Evolutionary conservation across 2,113 vertebrate species (phyloP).

Genomic region (Phalacrocorax aristotelis): DNA sequence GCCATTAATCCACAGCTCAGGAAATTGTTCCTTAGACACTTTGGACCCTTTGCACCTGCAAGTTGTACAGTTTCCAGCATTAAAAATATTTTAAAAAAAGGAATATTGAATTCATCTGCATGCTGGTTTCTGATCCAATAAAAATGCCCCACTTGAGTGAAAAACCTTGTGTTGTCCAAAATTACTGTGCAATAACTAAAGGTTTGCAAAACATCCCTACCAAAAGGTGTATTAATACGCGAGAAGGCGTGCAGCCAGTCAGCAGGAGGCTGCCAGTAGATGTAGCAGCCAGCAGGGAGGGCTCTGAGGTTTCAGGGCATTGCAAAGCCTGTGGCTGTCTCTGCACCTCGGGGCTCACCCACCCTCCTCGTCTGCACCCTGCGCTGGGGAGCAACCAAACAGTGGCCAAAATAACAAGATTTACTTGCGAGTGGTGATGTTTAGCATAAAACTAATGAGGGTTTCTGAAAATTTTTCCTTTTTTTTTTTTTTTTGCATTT

Average conservation of each 20-base stretch:
- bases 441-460: not conserved
- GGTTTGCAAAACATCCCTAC: not conserved
- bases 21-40: not conserved
- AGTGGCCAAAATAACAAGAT: not conserved
- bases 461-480: not conserved
- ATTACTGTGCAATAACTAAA: not conserved
- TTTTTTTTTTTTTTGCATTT: not conserved
- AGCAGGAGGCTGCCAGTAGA: not conserved
- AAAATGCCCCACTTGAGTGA: not conserved
- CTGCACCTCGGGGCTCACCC: not conserved
- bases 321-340: not conserved
- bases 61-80: not conserved
- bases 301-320: not conserved
- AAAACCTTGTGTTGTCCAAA: not conserved
- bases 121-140: constrained; percentile 9
- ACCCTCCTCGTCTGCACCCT: not conserved
- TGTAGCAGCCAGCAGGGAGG: not conserved
- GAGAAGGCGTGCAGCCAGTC: not conserved
- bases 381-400: not conserved
- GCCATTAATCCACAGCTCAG: not conserved
- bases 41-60: not conserved
- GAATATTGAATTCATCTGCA: not conserved
- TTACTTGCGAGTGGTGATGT: not conserved
- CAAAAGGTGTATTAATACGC: not conserved
- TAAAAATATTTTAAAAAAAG: not conserved